Evolutionary conservation across 2,797 vertebrate genomes (phyloP).

Genomic region (Gobio occitaniae): DNA sequence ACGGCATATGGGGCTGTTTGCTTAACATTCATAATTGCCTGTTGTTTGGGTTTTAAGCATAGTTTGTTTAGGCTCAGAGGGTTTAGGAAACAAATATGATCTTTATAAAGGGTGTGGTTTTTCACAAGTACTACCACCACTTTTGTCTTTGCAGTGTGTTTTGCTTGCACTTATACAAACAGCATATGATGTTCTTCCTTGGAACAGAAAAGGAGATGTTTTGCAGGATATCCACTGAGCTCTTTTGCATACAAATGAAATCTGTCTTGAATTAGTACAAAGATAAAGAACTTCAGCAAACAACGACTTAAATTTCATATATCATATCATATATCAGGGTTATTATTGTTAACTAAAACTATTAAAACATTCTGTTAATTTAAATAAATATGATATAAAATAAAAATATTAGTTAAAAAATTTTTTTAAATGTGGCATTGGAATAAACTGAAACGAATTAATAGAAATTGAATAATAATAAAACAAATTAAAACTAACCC

Average conservation of each 20-base stretch:
- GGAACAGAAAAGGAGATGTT: not conserved
- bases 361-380: not conserved
- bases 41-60: slow-evolving; percentile 6
- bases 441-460: not conserved
- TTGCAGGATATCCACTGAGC: not conserved
- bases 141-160: not conserved
- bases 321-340: not conserved
- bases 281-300: not conserved
- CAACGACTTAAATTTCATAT: not conserved
- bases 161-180: not conserved
- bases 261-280: not conserved
- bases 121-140: not conserved
- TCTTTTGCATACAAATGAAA: not conserved
- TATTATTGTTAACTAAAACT: not conserved
- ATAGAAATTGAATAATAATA: too few relatives aligned
- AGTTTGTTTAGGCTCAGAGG: slow-evolving; percentile 1
- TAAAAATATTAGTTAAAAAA: not conserved
- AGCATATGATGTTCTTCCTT: not conserved
- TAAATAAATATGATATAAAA: not conserved
- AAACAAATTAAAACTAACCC: too few relatives aligned
- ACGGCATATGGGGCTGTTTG: slow-evolving; percentile 4
- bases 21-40: not conserved
- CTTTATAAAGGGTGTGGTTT: not conserved
- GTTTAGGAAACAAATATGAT: not conserved
- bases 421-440: not conserved